These are phyloP conservation scores for Asteroscopus sphinx DNA, from an alignment of 2,888 invertebrate genomes.

Conservation along the genomic window DNA sequence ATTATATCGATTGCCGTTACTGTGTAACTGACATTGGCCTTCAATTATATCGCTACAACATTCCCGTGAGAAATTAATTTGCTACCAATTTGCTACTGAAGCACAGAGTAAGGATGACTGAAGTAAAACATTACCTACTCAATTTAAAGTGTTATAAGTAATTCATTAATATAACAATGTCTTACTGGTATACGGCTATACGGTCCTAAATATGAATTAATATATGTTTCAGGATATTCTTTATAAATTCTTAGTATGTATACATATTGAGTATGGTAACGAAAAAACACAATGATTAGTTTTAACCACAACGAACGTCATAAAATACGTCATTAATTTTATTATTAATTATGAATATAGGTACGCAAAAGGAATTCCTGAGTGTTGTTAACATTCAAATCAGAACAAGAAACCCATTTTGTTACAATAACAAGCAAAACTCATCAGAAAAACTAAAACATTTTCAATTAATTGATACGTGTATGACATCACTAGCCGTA, in stretches of 20 bases:
- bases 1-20: slow-evolving; percentile 52
- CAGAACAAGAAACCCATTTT: slow-evolving; percentile 9
- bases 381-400: slow-evolving; percentile 9
- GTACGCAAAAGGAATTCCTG: slow-evolving; percentile 18
- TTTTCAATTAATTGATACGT: slow-evolving; percentile 19
- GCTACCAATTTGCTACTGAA: slow-evolving; percentile 29
- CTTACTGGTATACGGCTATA: neutral
- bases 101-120: too few species aligned
- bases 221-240: neutral
- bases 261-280: neutral
- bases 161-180: slow-evolving; percentile 6
- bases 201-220: neutral
- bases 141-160: slow-evolving; percentile 14
- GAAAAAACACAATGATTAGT: slow-evolving; percentile 8
- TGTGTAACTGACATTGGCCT: slow-evolving; percentile 71
- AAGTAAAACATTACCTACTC: too few species aligned
- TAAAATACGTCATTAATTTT: slow-evolving; percentile 23
- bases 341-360: slow-evolving; percentile 15
- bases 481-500: slow-evolving; percentile 24
- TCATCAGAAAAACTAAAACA: slow-evolving; percentile 5
- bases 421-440: too few species aligned
- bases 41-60: slow-evolving; percentile 60
- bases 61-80: slow-evolving; percentile 67
- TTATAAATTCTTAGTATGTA: too few species aligned
- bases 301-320: slow-evolving; percentile 30